A percentile compares a stretch with the other conserved stretches of the same genome.
Conservation (phyloP, 2,797 vertebrate species). For the Australoheros facetus region DNA sequence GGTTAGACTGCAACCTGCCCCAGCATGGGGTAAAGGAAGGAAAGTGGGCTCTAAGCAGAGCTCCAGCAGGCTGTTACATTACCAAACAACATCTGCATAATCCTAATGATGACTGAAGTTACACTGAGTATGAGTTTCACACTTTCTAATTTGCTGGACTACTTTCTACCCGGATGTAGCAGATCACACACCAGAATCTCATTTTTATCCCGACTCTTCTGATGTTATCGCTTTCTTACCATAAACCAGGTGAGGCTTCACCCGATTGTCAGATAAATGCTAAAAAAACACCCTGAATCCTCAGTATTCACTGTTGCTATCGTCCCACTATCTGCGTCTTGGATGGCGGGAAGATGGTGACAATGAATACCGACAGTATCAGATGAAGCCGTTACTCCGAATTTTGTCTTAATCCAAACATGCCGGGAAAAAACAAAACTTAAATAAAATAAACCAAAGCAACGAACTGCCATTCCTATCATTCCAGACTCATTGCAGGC, state of each 20-base stretch:
- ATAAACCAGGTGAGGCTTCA: not conserved
- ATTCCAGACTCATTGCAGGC: not conserved
- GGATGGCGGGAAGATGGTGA: not conserved
- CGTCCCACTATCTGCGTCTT: not conserved
- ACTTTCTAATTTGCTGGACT: not conserved
- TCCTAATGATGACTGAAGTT: not conserved
- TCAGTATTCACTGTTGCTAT: not conserved
- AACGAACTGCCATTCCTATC: not conserved
- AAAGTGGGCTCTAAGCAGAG: not conserved
- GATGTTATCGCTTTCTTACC: conserved; percentile 18
- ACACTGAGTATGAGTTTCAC: not conserved
- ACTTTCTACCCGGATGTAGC: not conserved
- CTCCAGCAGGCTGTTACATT: not conserved
- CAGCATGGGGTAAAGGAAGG: conserved; percentile 10
- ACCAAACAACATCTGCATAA: not conserved
- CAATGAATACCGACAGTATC: conserved; percentile 4
- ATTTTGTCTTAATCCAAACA: conserved; percentile 10
- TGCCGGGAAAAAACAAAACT: not conserved
- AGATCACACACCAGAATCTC: not conserved
- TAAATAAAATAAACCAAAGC: conserved; percentile 21
- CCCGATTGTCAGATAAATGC: conserved; percentile 5
- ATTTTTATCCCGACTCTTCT: not conserved
- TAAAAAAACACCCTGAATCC: not conserved
- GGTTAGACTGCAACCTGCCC: conserved; percentile 40
- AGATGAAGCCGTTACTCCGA: conserved; percentile 19